Evolutionary conservation across 2,888 invertebrate species (phyloP), one percentile per base, ranked within the genome.

Genomic region (Pristionchus fissidentatus): DNA sequence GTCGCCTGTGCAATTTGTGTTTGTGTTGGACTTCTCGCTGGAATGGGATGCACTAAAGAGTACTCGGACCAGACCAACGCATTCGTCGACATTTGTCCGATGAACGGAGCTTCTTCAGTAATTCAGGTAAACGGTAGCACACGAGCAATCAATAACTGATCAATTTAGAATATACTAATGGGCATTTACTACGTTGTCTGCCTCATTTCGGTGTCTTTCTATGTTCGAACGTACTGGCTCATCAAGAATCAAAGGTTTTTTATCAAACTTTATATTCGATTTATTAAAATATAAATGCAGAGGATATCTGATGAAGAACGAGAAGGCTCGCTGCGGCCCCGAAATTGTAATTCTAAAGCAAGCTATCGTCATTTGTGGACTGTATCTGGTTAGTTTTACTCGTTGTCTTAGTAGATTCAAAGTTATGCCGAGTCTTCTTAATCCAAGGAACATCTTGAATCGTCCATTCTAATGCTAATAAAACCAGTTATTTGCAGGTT

Each of bases 331-430:
- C 46, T 49, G 75, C 46, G 75, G 43, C 3, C 75, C 75, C 2
- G 75, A 75, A 10, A 43, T 43, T 29, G 29, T 75, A 43, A 75
- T 75, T 49, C 75, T 75, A 26, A 43, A 46, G 46, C 75, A 75
- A 13, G 75, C 75, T 13, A 32, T 75, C 43, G 46, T 75, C 75
- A 75, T 75, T 15, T 75, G 43, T 46, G 29, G 46, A 26, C 75
- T 75, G 4, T 75, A 75, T n/a, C 10, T 49, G 41, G 75, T 75
- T 8, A 38, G 66, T 13, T 57, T 1, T 32, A 62, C 32, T 13
- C 32, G n/a, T n/a, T n/a, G n/a, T n/a, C n/a, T n/a, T n/a, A n/a
- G n/a, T n/a, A n/a, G n/a, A n/a, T n/a, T n/a, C n/a, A n/a, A n/a
- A n/a, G n/a, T n/a, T n/a, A n/a, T n/a, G n/a, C n/a, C n/a, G n/a